These are phyloP conservation scores for Acanthornis magna DNA, from an alignment of 2,797 vertebrate species.

Conservation along the genomic window DNA sequence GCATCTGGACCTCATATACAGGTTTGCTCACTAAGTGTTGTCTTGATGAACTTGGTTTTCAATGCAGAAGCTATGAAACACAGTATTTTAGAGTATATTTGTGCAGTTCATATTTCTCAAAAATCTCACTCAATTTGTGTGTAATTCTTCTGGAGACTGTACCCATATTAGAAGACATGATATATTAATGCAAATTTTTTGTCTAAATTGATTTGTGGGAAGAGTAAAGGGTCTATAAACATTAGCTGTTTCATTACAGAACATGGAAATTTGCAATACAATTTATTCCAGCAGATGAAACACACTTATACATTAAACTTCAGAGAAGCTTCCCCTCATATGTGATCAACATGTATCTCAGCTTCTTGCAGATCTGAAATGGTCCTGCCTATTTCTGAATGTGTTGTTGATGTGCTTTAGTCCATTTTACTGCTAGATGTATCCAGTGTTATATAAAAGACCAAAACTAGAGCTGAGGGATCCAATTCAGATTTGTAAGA, in stretches of 20 bases:
- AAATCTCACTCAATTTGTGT: neutral
- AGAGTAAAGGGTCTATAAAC: neutral
- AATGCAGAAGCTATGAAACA: neutral
- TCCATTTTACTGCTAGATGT: neutral
- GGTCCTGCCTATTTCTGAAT: neutral
- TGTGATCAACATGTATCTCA: slow-evolving; percentile 22
- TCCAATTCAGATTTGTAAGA: neutral
- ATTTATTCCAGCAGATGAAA: slow-evolving; percentile 27
- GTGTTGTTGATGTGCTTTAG: neutral
- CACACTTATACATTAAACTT: slow-evolving; percentile 17
- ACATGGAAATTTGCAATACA: slow-evolving; percentile 13
- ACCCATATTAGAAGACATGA: neutral
- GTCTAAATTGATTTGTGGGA: neutral
- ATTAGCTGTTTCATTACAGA: neutral
- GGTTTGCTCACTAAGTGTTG: neutral
- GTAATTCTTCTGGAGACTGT: neutral
- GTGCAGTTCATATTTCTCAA: neutral
- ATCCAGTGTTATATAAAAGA: neutral
- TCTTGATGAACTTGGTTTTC: neutral
- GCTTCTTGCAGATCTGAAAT: neutral
- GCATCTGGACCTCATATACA: neutral
- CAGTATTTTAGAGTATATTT: neutral
- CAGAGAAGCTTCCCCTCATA: slow-evolving; percentile 17
- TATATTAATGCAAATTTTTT: neutral
- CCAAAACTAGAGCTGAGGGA: accelerated